These are phyloP conservation scores for Zaprionus africanus DNA, from an alignment of 1,140 invertebrate species.

Conservation along the genomic window DNA sequence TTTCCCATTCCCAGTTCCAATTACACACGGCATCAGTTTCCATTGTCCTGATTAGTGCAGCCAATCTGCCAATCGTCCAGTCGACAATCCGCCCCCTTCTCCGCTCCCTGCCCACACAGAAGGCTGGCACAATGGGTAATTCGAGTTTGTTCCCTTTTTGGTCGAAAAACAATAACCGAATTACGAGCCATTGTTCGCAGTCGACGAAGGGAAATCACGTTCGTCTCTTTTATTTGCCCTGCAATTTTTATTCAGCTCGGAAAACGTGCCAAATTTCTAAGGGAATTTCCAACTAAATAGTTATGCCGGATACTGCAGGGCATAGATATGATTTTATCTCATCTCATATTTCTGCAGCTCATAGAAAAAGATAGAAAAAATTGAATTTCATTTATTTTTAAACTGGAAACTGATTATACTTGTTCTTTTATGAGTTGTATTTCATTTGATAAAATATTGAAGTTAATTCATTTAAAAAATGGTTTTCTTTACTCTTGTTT, in stretches of 20 bases:
- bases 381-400: neutral
- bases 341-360: neutral
- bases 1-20: constrained; percentile 7
- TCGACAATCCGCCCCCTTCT: neutral
- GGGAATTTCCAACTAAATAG: neutral
- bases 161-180: constrained; percentile 20
- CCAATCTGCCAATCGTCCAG: constrained; percentile 28
- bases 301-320: neutral
- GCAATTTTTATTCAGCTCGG: neutral
- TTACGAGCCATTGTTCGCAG: constrained; percentile 27
- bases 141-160: constrained; percentile 34
- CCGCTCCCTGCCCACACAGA: constrained; percentile 18
- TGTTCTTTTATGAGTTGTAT: too few relatives aligned
- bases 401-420: too few relatives aligned
- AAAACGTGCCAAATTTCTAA: neutral
- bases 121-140: constrained; percentile 40
- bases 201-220: constrained; percentile 2
- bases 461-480: too few relatives aligned
- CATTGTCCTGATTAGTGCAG: constrained; percentile 39
- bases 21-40: constrained; percentile 45
- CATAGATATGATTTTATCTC: neutral
- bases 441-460: too few relatives aligned
- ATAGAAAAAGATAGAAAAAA: too few relatives aligned
- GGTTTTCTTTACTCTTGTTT: too few relatives aligned
- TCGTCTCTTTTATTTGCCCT: neutral